phyloP scores from a whole-genome alignment of 2,888 invertebrate species.

The Hyalella azteca region DNA sequence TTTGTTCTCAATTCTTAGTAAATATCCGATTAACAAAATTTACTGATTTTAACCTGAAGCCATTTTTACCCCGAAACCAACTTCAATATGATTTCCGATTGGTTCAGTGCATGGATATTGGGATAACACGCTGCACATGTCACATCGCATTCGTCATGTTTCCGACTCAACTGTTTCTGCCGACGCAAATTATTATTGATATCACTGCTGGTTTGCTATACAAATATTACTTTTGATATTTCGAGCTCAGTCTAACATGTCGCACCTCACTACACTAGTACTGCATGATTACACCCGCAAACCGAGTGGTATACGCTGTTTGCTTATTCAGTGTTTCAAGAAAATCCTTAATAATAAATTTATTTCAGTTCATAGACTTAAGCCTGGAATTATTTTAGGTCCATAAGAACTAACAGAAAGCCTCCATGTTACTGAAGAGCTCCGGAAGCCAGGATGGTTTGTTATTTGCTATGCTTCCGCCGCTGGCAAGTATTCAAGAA shows the following conservation, averaged over 20 bases:
- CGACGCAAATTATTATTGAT: no score
- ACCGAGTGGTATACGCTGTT: neutral
- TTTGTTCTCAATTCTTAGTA: no score
- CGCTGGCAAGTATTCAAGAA: conserved; percentile 24
- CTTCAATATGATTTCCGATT: no score
- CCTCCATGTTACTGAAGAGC: neutral
- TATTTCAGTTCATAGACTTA: neutral
- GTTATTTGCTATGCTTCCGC: neutral
- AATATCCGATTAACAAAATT: no score
- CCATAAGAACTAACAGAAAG: neutral
- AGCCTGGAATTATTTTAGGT: neutral
- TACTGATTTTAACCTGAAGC: no score
- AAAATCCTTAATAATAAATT: neutral
- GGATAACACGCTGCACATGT: no score
- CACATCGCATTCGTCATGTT: no score
- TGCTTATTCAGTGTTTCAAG: neutral
- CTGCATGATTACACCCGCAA: neutral
- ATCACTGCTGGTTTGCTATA: no score
- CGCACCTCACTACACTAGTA: neutral
- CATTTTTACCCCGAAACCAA: no score
- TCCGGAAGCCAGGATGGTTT: neutral
- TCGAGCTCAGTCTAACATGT: neutral
- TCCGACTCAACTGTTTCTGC: no score
- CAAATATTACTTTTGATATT: no score
- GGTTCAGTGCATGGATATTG: no score